Conservation (phyloP, 2,888 invertebrate species). For the Macrosiphum euphorbiae region DNA sequence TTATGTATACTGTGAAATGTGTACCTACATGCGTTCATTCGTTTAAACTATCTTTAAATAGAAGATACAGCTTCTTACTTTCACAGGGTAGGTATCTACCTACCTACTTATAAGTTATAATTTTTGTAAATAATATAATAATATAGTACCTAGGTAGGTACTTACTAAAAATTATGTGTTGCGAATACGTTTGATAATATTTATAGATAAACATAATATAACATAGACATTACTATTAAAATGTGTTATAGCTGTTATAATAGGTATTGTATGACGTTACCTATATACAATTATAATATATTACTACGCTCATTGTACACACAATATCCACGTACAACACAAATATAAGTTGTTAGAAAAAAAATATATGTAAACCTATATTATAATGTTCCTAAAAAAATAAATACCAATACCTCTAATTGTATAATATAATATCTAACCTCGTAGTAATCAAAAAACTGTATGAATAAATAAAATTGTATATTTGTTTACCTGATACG, state of each 20-base stretch:
- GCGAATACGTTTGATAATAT: background rate
- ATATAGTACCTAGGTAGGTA: background rate
- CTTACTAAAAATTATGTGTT: background rate
- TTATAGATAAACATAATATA: background rate
- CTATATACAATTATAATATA: too few species aligned
- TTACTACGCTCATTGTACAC: background rate
- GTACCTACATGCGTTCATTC: background rate
- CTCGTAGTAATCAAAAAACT: background rate
- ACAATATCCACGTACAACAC: background rate
- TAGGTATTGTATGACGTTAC: background rate
- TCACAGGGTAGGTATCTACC: too few species aligned
- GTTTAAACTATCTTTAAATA: background rate
- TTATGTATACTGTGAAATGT: background rate
- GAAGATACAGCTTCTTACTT: background rate
- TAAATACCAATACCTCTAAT: background rate
- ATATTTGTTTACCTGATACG: conserved; percentile 26
- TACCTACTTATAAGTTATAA: background rate
- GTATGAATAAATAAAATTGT: background rate
- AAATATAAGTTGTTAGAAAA: background rate
- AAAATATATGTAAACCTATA: background rate
- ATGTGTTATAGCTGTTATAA: background rate
- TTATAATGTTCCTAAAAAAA: background rate
- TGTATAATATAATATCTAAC: background rate
- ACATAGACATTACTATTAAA: background rate
- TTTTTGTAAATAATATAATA: background rate